Evolutionary conservation across 92 coral and sea anemone genomes (phyloP), one percentile per base, ranked within the genome.

Genomic region (Phenganax marumi): DNA sequence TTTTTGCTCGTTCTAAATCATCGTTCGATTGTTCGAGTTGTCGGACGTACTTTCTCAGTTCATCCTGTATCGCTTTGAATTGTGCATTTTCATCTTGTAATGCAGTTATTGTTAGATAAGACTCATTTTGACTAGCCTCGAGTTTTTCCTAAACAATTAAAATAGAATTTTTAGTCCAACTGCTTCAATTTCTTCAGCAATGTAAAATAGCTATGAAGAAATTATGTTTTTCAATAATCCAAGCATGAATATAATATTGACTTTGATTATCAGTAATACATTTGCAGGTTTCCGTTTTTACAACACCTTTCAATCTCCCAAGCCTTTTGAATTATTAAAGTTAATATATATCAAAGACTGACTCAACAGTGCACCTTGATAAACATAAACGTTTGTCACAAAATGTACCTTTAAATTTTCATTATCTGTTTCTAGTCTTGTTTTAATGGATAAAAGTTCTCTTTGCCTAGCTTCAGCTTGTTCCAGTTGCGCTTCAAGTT

Each of bases 391-490:
- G 14, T 10, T 43, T 50, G 7, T 50, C 24, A n/a, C 50, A 17
- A 48, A 49, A 24, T 23, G 55, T 86, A 95, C 98, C 98, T 95
- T 95, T 10, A 95, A 89, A 70, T 89, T 92, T 86, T 95, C 98
- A 72, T 95, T 95, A 61, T 95, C 98, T 25, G 97, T 79, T 83
- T 95, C 98, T 63, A 95, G 84, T 74, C 98, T 76, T 81, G 97
- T 93, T 62, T 95, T 95, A 10, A 94, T 91, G 18, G 98, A 90
- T 68, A 95, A 83, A 26, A 95, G 88, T 86, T 95, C 98, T 19
- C 93, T 93, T 87, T 95, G 98, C 87, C 98, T 89, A 63, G 98
- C 89, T 86, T 95, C 98, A 68, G 98, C 98, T 89, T 95, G 98
- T 84, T 92, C 98, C 68, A 95, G 88, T 87, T 95, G 98, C 52